Percentiles rank a stretch among this genome's conserved stretches.
phyloP scores from a whole-genome alignment of 2,797 vertebrate species.

The Antennarius maculatus region DNA sequence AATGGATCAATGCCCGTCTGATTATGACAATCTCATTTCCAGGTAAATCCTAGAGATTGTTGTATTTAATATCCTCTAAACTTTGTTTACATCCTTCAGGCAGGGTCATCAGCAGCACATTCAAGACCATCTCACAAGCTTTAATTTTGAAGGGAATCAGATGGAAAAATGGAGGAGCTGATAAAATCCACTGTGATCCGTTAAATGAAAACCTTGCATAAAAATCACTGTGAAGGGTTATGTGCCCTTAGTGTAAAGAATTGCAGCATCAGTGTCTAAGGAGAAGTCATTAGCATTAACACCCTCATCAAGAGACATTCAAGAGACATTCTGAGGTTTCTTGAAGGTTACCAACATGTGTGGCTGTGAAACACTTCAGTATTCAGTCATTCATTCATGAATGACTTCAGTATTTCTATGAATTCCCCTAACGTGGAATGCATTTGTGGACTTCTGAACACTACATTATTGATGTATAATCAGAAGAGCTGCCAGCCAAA shows the following conservation, averaged over 20 bases:
- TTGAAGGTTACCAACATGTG: constrained; percentile 11
- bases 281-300: neutral
- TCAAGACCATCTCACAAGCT: too few species aligned
- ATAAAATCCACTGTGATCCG: too few species aligned
- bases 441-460: constrained; percentile 28
- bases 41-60: too few species aligned
- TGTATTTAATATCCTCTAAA: too few species aligned
- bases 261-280: neutral
- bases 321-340: neutral
- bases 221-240: neutral
- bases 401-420: constrained; percentile 12
- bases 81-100: too few species aligned
- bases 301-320: neutral
- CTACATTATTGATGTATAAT: constrained; percentile 10
- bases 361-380: constrained; percentile 23
- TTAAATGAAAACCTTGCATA: too few species aligned
- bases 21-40: too few species aligned
- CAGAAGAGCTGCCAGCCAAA: constrained; percentile 23
- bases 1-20: too few species aligned
- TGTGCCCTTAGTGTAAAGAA: neutral
- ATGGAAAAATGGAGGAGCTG: too few species aligned
- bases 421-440: constrained; percentile 22
- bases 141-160: too few species aligned
- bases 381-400: too few species aligned
- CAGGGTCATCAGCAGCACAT: too few species aligned